Evolutionary conservation across 2,797 vertebrate species (phyloP).

Genomic region (Halcyon leucocephala): DNA sequence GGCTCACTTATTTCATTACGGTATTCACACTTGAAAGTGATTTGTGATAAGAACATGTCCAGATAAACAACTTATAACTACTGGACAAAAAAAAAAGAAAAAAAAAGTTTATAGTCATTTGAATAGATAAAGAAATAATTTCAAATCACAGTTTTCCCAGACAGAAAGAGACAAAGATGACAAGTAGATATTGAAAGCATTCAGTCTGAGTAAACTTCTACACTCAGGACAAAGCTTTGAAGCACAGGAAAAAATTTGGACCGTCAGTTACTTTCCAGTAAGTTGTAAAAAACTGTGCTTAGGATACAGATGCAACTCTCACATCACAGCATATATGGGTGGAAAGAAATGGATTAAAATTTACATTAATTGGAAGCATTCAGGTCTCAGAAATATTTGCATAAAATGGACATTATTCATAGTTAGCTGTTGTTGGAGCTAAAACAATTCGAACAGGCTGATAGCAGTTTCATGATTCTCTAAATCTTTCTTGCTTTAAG

Average conservation of each 20-base stretch:
- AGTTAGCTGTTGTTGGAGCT: background rate
- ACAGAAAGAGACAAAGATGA: background rate
- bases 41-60: background rate
- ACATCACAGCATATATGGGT: background rate
- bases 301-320: background rate
- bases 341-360: background rate
- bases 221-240: background rate
- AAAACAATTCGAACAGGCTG: background rate
- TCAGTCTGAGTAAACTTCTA: background rate
- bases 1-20: background rate
- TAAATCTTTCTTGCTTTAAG: background rate
- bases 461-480: background rate
- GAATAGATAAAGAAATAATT: background rate
- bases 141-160: background rate
- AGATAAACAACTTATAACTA: background rate
- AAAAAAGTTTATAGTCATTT: background rate
- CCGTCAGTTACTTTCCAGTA: background rate
- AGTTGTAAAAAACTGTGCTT: background rate
- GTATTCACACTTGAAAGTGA: background rate
- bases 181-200: background rate
- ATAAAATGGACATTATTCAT: background rate
- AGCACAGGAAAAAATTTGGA: background rate
- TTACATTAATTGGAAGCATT: background rate
- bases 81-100: background rate
- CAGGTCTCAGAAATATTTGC: fast-evolving